Base-by-base conservation (phyloP, 2,888 invertebrate species). In the Napeogenes sylphis region DNA sequence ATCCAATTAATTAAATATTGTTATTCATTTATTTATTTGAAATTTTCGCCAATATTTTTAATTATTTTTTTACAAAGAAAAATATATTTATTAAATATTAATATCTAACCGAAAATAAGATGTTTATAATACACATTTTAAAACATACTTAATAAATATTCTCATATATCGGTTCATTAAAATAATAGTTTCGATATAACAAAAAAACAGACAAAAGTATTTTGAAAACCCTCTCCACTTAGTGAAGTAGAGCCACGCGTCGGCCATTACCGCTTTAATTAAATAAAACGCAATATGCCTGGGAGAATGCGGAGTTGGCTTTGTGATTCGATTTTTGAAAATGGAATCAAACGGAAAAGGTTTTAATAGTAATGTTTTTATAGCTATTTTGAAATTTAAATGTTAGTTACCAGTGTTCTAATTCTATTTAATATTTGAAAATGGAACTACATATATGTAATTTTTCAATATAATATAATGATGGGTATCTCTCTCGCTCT, bases 221-320 rank as follows among this genome's bases (percentile, higher is more conserved):
- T 58, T 58, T 58, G 55, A 55, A 58, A 65, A 65, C 55, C 58
- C 62, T 63, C 68, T 67, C 63, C 67, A 68, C 70, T 70, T 65
- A 65, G 61, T 63, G 62, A 67, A 63, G 67, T 67, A 61, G 56
- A 69, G 71, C 60, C 83, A 80, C 83, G 82, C 78, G 83, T 66
- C 76, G 58, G 68, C 83, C 81, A 80, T 83, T 83, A 82, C 74
- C 67, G 69, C 63, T 67, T 73, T 83, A 82, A 83, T 83, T 82
- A 81, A 82, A 82, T 80, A 76, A 75, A 80, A 78, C 73, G 71
- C 74, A 79, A 79, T 80, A 80, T 78, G 72, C 63, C 73, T 75
- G 75, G 75, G 79, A 74, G 79, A 76, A 71, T 67, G 80, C 73
- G 75, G 74, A 69, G 65, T 59, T 60, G 66, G 71, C 69, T 70